These are phyloP conservation scores for Drosophila dunni DNA, from an alignment of 1,140 invertebrate species.

Conservation along the genomic window DNA sequence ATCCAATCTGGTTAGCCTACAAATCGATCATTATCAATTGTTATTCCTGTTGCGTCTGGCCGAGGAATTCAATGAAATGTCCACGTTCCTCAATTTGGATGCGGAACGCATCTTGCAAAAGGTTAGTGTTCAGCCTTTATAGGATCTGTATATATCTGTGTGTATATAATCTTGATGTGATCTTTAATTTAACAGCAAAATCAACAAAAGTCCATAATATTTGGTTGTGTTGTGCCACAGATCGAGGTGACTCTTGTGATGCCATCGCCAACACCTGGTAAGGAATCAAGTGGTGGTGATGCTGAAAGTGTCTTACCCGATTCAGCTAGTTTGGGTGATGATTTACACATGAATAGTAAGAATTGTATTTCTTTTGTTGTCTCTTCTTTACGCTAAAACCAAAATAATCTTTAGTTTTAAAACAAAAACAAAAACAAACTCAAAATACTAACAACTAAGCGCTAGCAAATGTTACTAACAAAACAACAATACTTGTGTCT, in stretches of 20 bases:
- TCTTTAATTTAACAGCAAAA: constrained; percentile 65
- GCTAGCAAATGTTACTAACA: constrained; percentile 36
- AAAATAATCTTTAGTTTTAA: constrained; percentile 69
- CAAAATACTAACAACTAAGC: constrained; percentile 33
- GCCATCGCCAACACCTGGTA: constrained; percentile 91
- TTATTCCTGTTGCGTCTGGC: constrained; percentile 93
- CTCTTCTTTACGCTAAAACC: constrained; percentile 48
- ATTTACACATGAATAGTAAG: constrained; percentile 86
- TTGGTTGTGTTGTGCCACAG: constrained; percentile 92
- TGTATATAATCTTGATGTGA: neutral
- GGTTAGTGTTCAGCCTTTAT: constrained; percentile 41
- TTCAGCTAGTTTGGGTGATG: constrained; percentile 91
- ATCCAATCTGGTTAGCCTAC: constrained; percentile 92
- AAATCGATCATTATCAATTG: constrained; percentile 97
- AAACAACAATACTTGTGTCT: constrained; percentile 13
- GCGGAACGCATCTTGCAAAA: constrained; percentile 88
- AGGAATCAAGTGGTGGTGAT: constrained; percentile 92
- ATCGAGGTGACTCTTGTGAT: constrained; percentile 95
- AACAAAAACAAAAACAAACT: constrained; percentile 3
- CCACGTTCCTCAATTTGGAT: constrained; percentile 92
- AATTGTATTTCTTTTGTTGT: constrained; percentile 80
- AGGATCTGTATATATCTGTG: neutral
- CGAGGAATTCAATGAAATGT: constrained; percentile 92
- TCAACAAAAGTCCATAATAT: constrained; percentile 87
- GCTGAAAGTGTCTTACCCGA: constrained; percentile 92